phyloP scores from a whole-genome alignment of 2,113 vertebrate species.

The Sylvilagus bachmani region DNA sequence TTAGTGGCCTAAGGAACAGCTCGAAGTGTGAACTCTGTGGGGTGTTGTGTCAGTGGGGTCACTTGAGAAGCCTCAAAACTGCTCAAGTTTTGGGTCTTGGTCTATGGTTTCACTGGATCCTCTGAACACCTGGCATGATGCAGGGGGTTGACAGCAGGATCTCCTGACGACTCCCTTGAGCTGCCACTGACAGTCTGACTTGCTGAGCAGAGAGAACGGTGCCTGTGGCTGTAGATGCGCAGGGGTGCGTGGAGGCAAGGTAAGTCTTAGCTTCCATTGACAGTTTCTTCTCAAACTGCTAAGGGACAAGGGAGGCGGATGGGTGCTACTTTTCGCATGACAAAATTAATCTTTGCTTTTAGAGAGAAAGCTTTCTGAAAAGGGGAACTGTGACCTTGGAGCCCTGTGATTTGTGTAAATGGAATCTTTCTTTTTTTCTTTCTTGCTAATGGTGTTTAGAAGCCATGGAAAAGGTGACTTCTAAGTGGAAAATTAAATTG shows the following conservation, averaged over 20 bases:
- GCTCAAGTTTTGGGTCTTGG: not conserved
- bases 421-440: not conserved
- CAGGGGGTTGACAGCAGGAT: no score
- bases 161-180: not conserved
- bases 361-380: conserved; percentile 16
- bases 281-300: not conserved
- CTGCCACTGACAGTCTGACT: not conserved
- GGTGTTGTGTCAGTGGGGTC: not conserved
- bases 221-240: not conserved
- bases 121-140: not conserved
- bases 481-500: conserved; percentile 26
- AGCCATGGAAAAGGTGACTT: not conserved
- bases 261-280: not conserved
- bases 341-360: conserved; percentile 8
- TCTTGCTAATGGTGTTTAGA: conserved; percentile 46
- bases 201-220: not conserved
- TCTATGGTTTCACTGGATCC: not conserved
- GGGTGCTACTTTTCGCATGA: not conserved
- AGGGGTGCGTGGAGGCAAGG: not conserved
- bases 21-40: not conserved
- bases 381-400: not conserved
- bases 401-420: conserved; percentile 29
- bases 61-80: not conserved
- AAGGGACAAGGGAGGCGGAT: not conserved
- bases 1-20: not conserved